A percentile compares a stretch with the other conserved stretches of the same genome.
These are phyloP conservation scores for Chymomyza procnemis DNA, from an alignment of 2,888 invertebrate species.

Conservation along the genomic window DNA sequence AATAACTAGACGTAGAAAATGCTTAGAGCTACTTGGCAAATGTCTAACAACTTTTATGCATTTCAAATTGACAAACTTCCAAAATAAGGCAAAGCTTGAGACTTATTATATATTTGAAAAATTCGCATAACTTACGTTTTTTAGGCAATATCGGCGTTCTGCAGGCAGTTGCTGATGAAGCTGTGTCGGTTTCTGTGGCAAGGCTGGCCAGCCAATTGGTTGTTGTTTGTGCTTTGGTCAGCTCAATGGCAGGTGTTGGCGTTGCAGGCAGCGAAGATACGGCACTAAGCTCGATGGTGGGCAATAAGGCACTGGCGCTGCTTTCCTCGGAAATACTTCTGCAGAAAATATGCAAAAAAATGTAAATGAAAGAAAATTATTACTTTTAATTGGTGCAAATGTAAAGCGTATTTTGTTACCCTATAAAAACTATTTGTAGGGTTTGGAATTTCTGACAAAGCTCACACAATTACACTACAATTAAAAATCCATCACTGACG, in stretches of 20 bases:
- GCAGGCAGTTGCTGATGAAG: neutral
- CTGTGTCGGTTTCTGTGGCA: conserved; percentile 46
- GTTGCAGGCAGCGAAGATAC: conserved; percentile 32
- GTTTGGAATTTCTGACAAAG: too few relatives aligned
- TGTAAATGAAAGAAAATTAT: neutral
- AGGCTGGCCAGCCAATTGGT: conserved; percentile 47
- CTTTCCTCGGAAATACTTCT: conserved; percentile 75
- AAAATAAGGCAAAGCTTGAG: conserved; percentile 36
- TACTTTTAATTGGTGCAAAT: neutral
- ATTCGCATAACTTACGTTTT: conserved; percentile 57
- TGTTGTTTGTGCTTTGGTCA: conserved; percentile 35
- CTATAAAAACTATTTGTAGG: too few relatives aligned
- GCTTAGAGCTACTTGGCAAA: neutral
- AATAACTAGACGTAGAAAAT: neutral
- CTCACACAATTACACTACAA: too few relatives aligned
- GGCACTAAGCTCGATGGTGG: conserved; percentile 60
- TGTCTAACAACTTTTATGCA: conserved; percentile 31
- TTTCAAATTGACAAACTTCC: conserved; percentile 38
- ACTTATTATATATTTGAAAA: conserved; percentile 22
- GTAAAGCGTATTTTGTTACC: too few relatives aligned
- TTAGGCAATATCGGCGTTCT: conserved; percentile 26
- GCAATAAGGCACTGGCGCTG: conserved; percentile 53
- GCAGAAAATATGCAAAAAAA: neutral
- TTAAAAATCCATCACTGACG: neutral
- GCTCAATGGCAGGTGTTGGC: conserved; percentile 38